These are phyloP conservation scores for Branchellion lobata DNA, from an alignment of 2,888 invertebrate genomes.

Conservation along the genomic window DNA sequence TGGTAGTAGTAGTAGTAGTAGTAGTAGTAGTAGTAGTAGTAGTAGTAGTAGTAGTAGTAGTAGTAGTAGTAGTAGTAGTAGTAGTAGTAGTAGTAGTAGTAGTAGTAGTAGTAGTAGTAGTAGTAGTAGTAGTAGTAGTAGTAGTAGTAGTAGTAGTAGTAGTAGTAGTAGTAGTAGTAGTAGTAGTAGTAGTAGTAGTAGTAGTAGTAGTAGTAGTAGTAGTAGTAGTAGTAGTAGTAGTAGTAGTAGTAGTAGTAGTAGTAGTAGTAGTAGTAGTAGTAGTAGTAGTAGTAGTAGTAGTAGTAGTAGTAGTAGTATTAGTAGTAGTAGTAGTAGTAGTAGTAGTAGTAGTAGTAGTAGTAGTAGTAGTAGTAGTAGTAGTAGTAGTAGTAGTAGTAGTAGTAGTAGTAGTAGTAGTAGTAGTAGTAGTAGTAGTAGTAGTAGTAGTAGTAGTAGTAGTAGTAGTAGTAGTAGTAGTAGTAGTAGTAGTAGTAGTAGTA, in stretches of 20 bases:
- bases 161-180: constrained; percentile 32
- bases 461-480: constrained; percentile 30
- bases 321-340: too few relatives aligned
- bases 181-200: constrained; percentile 24
- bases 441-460: too few relatives aligned
- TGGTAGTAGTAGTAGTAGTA: background rate
- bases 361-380: too few relatives aligned
- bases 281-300: too few relatives aligned
- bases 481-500: constrained; percentile 36
- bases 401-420: too few relatives aligned
- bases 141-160: constrained; percentile 36
- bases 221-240: background rate
- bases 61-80: constrained; percentile 22
- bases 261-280: too few relatives aligned
- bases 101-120: constrained; percentile 36
- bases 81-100: constrained; percentile 30
- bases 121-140: constrained; percentile 36
- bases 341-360: too few relatives aligned
- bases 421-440: too few relatives aligned
- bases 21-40: constrained; percentile 7
- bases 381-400: too few relatives aligned
- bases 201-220: background rate
- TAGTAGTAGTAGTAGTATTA: too few relatives aligned
- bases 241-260: background rate
- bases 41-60: constrained; percentile 1